Percentiles rank a stretch among this genome's conserved stretches.
phyloP scores from a whole-genome alignment of 2,113 vertebrate genomes.

The Martes martes region DNA sequence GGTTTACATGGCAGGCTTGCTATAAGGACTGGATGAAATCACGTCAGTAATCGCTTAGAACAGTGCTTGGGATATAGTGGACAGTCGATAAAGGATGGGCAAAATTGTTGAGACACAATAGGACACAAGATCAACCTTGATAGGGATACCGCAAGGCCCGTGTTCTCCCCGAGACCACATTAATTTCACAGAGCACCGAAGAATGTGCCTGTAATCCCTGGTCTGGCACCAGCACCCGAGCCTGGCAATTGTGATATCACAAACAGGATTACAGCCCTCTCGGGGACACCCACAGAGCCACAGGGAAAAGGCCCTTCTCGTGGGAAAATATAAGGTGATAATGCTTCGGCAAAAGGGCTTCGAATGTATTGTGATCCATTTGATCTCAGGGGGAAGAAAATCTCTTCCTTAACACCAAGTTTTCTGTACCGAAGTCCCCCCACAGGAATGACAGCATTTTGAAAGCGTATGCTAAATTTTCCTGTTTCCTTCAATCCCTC shows the following conservation, averaged over 20 bases:
- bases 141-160: fast-evolving
- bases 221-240: background rate
- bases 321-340: conserved; percentile 51
- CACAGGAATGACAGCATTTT: background rate
- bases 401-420: background rate
- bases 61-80: background rate
- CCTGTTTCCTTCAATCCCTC: background rate
- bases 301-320: conserved; percentile 16
- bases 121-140: background rate
- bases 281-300: background rate
- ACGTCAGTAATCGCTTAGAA: no score
- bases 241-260: background rate
- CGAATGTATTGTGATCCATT: background rate
- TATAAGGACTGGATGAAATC: background rate
- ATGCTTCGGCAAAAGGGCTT: background rate
- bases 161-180: background rate
- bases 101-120: background rate
- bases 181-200: background rate
- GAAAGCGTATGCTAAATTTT: background rate
- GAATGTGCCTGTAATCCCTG: background rate
- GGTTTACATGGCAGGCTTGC: background rate
- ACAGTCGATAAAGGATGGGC: background rate
- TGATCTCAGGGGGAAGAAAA: background rate
- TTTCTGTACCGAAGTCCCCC: background rate
- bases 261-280: conserved; percentile 8